Evolutionary conservation across 2,888 invertebrate species (phyloP), one percentile per base, ranked within the genome.

Genomic region (Sialis fuliginosa): DNA sequence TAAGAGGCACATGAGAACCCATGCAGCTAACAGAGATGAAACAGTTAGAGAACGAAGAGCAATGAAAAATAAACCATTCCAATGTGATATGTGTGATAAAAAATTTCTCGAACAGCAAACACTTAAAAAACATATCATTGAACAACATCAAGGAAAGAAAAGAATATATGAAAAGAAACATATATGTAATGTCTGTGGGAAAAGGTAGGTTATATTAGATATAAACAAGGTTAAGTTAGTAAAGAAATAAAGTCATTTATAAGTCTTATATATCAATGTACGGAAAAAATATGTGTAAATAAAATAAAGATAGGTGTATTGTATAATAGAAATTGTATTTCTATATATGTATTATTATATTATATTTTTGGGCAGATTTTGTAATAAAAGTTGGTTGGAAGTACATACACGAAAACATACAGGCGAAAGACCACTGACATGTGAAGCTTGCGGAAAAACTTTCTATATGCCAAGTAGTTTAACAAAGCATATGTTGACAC

Each of bases 361-460:
- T n/a, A 5, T 43, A 33, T 47, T 33, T 33, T 12, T 22, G 22
- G 9, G 9, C 10, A 48, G 50, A 35, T 51, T 51, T 48, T 51
- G 50, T 39, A 51, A 51, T 33, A 47, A 45, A 22, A 51, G 50
- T 49, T 51, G 51, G 49, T 32, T 51, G 7, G 48, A 49, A 41
- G 47, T 51, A 39, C 51, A 51, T 40, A 49, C 48, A 48, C 41
- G 49, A 7, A 51, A 49, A 22, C 51, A 51, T 22, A 51, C 51
- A 1, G 51, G 49, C 12, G 51, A 51, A 39, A 30, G 49, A 30
- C 51, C 51, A 5, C 39, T 51, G 12, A 51, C 48, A 13, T 51
- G 51, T 39, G 48, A 51, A 30, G 44, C 47, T 33, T 51, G 49
- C 43, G 51, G 51, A n/a, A 51, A 51, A 48, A 51, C 50, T 7